phyloP scores from a whole-genome alignment of 1,140 invertebrate genomes.

The Drosophila kepulauana region DNA sequence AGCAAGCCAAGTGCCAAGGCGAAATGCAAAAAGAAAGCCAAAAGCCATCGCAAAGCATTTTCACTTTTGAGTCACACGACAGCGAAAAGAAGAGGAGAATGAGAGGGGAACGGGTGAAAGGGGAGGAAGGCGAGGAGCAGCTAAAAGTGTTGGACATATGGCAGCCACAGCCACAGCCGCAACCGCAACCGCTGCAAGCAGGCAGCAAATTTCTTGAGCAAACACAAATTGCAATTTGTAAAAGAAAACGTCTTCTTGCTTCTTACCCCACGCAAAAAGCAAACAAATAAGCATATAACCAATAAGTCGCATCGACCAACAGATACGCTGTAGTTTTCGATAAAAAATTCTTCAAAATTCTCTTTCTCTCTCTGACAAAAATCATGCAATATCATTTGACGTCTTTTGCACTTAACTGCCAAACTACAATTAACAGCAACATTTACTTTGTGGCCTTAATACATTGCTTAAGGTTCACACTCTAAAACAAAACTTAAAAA shows the following conservation, averaged over 20 bases:
- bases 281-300: background rate
- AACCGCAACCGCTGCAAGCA: background rate
- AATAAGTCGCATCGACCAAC: background rate
- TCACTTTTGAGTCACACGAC: slow-evolving; percentile 41
- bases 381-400: no score
- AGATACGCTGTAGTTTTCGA: background rate
- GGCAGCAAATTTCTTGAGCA: slow-evolving; percentile 62
- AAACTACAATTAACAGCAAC: no score
- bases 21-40: slow-evolving; percentile 19
- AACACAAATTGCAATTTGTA: slow-evolving; percentile 71
- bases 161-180: slow-evolving; percentile 27
- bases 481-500: no score
- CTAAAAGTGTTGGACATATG: slow-evolving; percentile 55
- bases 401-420: no score
- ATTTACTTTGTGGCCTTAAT: no score
- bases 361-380: no score
- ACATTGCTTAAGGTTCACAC: no score
- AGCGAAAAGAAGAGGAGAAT: background rate
- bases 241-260: slow-evolving; percentile 28
- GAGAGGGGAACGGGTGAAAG: background rate
- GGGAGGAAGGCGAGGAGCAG: background rate
- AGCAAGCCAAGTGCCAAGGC: slow-evolving; percentile 30
- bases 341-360: no score
- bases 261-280: background rate
- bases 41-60: slow-evolving; percentile 18